phyloP scores from a whole-genome alignment of 2,888 invertebrate species.

The Rotaria socialis region DNA sequence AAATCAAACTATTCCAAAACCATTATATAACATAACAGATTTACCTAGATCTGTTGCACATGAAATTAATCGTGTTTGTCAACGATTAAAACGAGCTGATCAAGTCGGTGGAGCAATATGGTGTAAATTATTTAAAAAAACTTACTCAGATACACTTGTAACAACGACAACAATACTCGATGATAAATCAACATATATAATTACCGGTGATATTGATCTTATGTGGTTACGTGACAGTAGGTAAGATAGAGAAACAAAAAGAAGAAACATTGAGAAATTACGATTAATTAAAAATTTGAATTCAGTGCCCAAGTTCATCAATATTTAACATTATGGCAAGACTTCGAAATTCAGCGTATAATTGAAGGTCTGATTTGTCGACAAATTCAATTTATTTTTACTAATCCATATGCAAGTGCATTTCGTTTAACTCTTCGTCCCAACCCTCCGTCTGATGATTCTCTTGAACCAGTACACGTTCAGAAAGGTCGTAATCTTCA shows the following conservation, averaged over 20 bases:
- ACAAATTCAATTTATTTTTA: background rate
- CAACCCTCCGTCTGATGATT: conserved; percentile 16
- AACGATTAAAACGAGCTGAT: background rate
- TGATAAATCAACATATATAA: conserved; percentile 15
- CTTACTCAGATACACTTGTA: background rate
- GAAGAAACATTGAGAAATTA: background rate
- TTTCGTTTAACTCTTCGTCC: conserved; percentile 25
- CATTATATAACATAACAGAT: background rate
- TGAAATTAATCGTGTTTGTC: conserved; percentile 5
- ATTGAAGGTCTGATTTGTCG: conserved; percentile 23
- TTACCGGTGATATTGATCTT: conserved; percentile 11
- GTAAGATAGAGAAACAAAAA: background rate
- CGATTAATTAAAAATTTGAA: background rate
- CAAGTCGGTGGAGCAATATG: background rate
- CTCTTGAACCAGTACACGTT: background rate
- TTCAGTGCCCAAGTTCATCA: conserved; percentile 31
- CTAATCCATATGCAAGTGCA: conserved; percentile 20
- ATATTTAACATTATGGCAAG: background rate
- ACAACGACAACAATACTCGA: background rate
- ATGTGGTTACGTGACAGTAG: conserved; percentile 32
- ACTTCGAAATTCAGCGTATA: background rate
- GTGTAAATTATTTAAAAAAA: conserved; percentile 25
- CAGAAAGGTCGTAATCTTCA: conserved; percentile 1
- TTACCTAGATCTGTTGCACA: background rate
- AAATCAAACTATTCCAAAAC: background rate